Conservation (phyloP, 2,888 invertebrate genomes). For the Atrina japonica region DNA sequence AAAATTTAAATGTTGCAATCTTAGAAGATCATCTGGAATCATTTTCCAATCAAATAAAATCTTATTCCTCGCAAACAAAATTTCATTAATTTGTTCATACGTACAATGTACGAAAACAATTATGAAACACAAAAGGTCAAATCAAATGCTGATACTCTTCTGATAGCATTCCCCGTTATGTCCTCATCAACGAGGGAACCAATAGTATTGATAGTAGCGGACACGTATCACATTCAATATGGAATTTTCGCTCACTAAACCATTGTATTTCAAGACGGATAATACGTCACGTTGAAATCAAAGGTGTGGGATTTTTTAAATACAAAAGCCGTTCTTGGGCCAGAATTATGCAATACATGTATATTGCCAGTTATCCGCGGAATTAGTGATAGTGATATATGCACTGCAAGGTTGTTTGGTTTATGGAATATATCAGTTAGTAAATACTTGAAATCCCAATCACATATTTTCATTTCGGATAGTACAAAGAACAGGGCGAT, state of each 20-base stretch:
- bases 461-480: background rate
- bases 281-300: background rate
- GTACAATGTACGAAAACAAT: background rate
- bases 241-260: background rate
- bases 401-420: constrained; percentile 14
- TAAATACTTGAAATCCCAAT: background rate
- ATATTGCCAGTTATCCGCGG: constrained; percentile 7
- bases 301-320: constrained; percentile 12
- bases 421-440: background rate
- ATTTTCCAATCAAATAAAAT: constrained; percentile 1
- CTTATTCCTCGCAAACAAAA: constrained; percentile 2
- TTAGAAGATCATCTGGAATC: too few relatives aligned
- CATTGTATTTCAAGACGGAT: background rate
- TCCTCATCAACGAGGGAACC: background rate
- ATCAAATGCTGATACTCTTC: constrained; percentile 3
- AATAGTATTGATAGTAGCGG: constrained; percentile 7
- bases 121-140: background rate
- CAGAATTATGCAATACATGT: background rate
- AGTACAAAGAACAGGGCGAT: background rate
- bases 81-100: constrained; percentile 22
- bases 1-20: too few relatives aligned
- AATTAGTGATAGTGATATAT: constrained; percentile 17
- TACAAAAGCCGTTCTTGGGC: background rate
- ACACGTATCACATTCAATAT: background rate
- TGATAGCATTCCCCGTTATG: background rate